Base-by-base conservation (phyloP, 2,888 invertebrate genomes). In the Matsumyia berberina region DNA sequence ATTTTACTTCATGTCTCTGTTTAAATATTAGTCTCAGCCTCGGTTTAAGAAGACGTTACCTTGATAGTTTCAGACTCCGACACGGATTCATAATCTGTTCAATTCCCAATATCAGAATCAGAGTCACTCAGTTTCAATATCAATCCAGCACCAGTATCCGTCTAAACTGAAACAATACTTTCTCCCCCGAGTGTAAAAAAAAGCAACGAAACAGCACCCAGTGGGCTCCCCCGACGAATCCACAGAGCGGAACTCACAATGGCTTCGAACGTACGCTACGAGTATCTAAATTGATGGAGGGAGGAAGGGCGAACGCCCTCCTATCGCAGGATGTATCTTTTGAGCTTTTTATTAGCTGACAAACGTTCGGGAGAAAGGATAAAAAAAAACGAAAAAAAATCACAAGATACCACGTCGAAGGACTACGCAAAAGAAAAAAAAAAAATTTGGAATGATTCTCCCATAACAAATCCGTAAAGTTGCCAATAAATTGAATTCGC, bases 311-410 rank as follows among this genome's bases (percentile, higher is more conserved):
- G 17, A 33, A 58, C 42, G 15, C 53, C 74, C 69, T 31, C 37
- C 69, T 51, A 66, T 67, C 72, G 37, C 9, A 42, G 51, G 62
- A 80, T 80, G 66, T 74, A 76, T 76, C 80, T 80, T 80, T 70
- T 80, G 85, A 85, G 85, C 80, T 80, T 80, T 85, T 85, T 85
- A 85, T 85, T 85, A 85, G 85, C 85, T 80, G 85, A 80, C 85
- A 85, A 85, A 80, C 85, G 80, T 76, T 85, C 69, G 49, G 29
- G 39, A 24, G 15, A 67, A 70, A 46, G 74, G 46, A 67, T 58
- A 69, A 73, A 57, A 51, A 42, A 70, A 58, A 73, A n/a, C n/a
- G n/a, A n/a, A n/a, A n/a, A 67, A 53, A 78, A 78, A 72, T 60
- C 66, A 83, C 9, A 67, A 74, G 62, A 83, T 17, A 24, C 51